Percentiles rank a stretch among this genome's conserved stretches.
These are phyloP conservation scores for Platycnemis pennipes DNA, from an alignment of 2,888 invertebrate genomes.

Conservation along the genomic window DNA sequence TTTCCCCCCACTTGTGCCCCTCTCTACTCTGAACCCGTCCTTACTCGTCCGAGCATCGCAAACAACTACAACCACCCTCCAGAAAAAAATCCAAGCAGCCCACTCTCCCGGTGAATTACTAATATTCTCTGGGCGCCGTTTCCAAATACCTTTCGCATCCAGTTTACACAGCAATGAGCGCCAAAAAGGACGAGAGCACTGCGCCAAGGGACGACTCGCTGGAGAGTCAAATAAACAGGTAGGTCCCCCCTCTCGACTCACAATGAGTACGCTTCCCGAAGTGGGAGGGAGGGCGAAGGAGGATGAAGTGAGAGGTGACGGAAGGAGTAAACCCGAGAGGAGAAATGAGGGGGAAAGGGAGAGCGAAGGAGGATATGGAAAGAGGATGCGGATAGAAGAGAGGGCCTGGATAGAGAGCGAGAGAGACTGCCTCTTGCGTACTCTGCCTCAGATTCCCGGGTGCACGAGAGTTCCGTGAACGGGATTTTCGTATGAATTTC, in stretches of 20 bases:
- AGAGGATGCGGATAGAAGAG: not conserved
- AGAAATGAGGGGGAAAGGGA: not conserved
- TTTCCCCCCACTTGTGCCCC: not conserved
- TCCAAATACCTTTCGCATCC: conserved; percentile 26
- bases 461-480: not conserved
- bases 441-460: not conserved
- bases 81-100: not conserved
- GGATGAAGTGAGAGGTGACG: not conserved
- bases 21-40: not conserved
- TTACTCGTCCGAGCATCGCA: not conserved
- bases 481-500: conserved; percentile 22
- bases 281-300: not conserved
- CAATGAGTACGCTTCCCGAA: not conserved
- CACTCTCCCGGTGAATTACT: not conserved
- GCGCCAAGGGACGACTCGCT: conserved; percentile 5
- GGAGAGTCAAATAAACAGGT: conserved; percentile 4
- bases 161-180: conserved; percentile 18
- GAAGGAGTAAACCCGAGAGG: not conserved
- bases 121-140: conserved; percentile 10
- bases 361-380: not conserved
- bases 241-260: conserved; percentile 16
- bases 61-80: not conserved
- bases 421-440: not conserved
- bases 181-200: conserved; percentile 27
- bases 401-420: not conserved